Evolutionary conservation across 2,113 vertebrate species (phyloP).

Genomic region (Cygnus buccinator): DNA sequence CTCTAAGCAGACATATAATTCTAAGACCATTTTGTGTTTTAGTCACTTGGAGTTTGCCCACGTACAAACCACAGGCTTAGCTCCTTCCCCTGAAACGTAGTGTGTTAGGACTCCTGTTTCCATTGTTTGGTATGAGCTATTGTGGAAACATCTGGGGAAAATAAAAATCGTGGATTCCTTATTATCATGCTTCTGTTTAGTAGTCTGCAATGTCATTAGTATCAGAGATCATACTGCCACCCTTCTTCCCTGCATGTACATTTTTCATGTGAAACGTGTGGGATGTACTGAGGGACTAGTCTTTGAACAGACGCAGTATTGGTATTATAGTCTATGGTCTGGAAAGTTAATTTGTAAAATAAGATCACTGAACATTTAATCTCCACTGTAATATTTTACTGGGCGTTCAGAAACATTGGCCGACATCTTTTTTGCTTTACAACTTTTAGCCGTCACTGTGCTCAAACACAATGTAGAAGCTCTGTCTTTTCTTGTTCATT

Average conservation of each 20-base stretch:
- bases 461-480: no score
- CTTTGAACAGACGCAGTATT: neutral
- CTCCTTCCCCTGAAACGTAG: neutral
- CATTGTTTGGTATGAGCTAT: neutral
- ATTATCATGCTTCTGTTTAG: neutral
- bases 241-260: fast-evolving
- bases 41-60: neutral
- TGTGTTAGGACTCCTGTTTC: neutral
- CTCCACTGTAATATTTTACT: neutral
- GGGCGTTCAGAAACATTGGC: neutral
- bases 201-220: neutral
- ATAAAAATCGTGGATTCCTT: neutral
- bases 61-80: neutral
- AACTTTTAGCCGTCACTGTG: neutral
- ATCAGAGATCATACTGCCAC: neutral
- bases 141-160: neutral
- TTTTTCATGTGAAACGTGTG: neutral
- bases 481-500: neutral
- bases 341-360: neutral
- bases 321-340: neutral
- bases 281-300: neutral
- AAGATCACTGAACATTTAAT: neutral
- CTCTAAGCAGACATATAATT: neutral
- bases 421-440: neutral
- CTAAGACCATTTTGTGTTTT: neutral